Evolutionary conservation across 2,113 vertebrate genomes (phyloP).

Genomic region (Rhinoptilus africanus): DNA sequence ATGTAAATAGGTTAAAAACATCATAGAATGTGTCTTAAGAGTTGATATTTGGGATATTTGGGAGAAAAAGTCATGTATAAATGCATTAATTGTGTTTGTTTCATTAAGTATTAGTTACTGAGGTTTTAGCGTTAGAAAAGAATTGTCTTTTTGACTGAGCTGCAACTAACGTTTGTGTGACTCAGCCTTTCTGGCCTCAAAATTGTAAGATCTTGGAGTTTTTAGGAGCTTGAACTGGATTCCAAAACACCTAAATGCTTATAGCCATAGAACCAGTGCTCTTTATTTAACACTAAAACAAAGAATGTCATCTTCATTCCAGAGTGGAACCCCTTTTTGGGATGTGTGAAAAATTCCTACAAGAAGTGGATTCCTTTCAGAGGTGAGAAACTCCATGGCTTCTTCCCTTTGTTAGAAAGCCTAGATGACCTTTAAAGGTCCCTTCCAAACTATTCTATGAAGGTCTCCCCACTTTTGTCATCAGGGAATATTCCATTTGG

Average conservation of each 20-base stretch:
- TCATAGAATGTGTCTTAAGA: not conserved
- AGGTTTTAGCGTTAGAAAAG: not conserved
- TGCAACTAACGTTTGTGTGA: not conserved
- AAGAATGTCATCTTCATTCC: not conserved
- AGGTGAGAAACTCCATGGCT: constrained; percentile 74
- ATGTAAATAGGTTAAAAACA: not conserved
- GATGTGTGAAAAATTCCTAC: constrained; percentile 91
- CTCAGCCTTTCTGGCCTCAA: not conserved
- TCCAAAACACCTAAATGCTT: not conserved
- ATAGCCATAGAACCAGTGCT: not conserved
- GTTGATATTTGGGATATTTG: not conserved
- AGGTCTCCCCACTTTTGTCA: not conserved
- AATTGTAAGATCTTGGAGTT: not conserved
- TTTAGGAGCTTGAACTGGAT: not conserved
- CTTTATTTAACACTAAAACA: not conserved
- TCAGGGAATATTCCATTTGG: not conserved
- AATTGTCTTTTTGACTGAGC: not conserved
- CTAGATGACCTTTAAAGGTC: not conserved
- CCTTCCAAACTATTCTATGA: not conserved
- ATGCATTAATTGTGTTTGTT: not conserved
- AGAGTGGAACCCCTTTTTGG: constrained; percentile 87
- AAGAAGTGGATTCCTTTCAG: constrained; percentile 93
- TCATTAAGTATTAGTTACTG: not conserved
- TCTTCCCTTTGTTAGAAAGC: not conserved
- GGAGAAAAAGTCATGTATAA: not conserved